Conservation (phyloP, 1,140 invertebrate species). For the Bacillus rossius region DNA sequence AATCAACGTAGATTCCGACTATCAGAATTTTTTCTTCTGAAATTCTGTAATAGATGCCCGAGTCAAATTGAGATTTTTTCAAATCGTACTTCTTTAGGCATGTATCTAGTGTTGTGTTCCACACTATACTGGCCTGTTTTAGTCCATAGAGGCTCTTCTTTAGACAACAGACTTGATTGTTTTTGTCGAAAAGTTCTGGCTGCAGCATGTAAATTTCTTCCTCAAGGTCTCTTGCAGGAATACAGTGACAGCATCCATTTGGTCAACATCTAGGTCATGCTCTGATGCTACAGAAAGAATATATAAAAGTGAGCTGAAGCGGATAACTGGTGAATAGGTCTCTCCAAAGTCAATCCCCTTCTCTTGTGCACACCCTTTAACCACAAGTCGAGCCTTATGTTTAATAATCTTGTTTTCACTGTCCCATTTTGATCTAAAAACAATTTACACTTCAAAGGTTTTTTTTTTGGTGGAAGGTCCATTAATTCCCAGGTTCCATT, state of each 20-base stretch:
- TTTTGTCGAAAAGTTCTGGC: constrained; percentile 10
- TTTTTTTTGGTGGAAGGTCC: background rate
- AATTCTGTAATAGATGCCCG: constrained; percentile 24
- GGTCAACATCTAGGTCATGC: constrained; percentile 3
- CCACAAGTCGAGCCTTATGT: constrained; percentile 16
- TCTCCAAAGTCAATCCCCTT: constrained; percentile 23
- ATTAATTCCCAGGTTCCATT: constrained; percentile 4
- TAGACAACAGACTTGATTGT: constrained; percentile 13
- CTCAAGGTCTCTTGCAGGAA: constrained; percentile 32
- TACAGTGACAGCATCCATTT: constrained; percentile 24
- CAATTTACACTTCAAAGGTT: constrained; percentile 1
- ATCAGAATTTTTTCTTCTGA: constrained; percentile 6
- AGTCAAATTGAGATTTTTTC: constrained; percentile 22
- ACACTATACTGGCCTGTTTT: constrained; percentile 25
- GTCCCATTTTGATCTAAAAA: background rate
- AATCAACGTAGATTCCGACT: constrained; percentile 15
- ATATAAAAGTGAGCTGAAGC: constrained; percentile 10
- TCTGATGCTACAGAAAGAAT: constrained; percentile 10
- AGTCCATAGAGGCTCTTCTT: constrained; percentile 29
- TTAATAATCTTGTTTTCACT: background rate
- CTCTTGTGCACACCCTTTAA: constrained; percentile 24
- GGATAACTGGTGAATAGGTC: constrained; percentile 19
- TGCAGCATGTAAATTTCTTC: constrained; percentile 27
- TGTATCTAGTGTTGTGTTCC: constrained; percentile 26
- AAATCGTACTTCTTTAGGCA: constrained; percentile 23